phyloP scores from a whole-genome alignment of 2,888 invertebrate genomes.

The Argyresthia goedartella region DNA sequence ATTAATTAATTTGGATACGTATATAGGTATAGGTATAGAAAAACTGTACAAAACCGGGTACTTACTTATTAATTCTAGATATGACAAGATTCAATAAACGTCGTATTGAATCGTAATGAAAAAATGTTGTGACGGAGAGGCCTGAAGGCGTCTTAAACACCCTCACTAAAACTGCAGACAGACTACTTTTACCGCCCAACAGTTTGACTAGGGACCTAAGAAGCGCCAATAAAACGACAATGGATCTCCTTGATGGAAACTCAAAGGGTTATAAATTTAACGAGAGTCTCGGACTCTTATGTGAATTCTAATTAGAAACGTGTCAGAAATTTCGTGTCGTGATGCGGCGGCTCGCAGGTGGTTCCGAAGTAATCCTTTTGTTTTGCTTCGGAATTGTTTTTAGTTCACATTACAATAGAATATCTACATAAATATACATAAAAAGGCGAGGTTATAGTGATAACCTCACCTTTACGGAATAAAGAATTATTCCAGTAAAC shows the following conservation, averaged over 20 bases:
- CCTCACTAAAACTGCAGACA: background rate
- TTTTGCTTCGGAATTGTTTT: background rate
- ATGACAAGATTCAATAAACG: too few relatives aligned
- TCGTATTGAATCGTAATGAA: too few relatives aligned
- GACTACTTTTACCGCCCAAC: background rate
- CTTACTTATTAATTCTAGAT: too few relatives aligned
- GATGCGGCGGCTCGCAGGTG: conserved; percentile 23
- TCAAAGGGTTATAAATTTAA: conserved; percentile 55
- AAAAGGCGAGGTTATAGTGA: too few relatives aligned
- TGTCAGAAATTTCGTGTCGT: conserved; percentile 27
- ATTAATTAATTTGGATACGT: too few relatives aligned
- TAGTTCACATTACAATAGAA: too few relatives aligned
- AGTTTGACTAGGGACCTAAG: background rate
- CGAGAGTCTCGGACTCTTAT: conserved; percentile 38
- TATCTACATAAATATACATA: too few relatives aligned
- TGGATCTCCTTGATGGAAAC: conserved; percentile 41
- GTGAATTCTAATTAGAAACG: conserved; percentile 60
- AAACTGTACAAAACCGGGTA: too few relatives aligned
- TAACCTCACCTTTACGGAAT: too few relatives aligned
- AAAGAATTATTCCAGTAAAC: too few relatives aligned
- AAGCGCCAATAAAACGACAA: conserved; percentile 20
- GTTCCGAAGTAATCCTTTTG: background rate
- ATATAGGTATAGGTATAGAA: too few relatives aligned
- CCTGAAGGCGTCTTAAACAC: background rate
- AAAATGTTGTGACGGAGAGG: too few relatives aligned